A percentile compares a stretch with the other conserved stretches of the same genome.
These are phyloP conservation scores for Spodoptera picta DNA, from an alignment of 2,888 invertebrate species.

Conservation along the genomic window DNA sequence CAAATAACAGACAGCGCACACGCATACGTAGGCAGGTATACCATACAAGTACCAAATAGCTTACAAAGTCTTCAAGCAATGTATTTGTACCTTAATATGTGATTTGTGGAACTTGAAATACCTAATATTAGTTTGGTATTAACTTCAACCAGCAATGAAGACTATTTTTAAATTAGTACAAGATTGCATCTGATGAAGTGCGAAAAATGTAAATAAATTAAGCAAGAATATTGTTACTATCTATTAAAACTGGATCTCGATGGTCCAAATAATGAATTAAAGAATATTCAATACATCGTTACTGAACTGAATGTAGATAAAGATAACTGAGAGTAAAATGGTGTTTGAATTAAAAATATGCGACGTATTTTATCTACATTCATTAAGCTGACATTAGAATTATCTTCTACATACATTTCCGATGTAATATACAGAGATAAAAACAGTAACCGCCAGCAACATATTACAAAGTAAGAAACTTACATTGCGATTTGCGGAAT, in stretches of 20 bases:
- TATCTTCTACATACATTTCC: conserved; percentile 46
- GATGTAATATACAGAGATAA: conserved; percentile 41
- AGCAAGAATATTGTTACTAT: no score
- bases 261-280: no score
- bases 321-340: not conserved
- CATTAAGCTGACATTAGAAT: conserved; percentile 35
- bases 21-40: conserved; percentile 20
- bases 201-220: no score
- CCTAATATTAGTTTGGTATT: no score
- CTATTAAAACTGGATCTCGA: no score
- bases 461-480: conserved; percentile 52
- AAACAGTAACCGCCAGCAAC: conserved; percentile 46
- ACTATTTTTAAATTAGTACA: no score
- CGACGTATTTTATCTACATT: conserved; percentile 17
- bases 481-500: conserved; percentile 45
- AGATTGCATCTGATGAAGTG: no score
- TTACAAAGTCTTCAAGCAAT: conserved; percentile 15
- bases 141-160: no score
- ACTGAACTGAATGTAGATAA: not conserved
- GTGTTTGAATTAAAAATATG: conserved; percentile 13
- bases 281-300: no score
- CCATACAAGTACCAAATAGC: conserved; percentile 17
- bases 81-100: not conserved
- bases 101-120: no score
- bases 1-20: conserved; percentile 54